phyloP scores from a whole-genome alignment of 2,888 invertebrate genomes.

The Toxonevra muliebris region DNA sequence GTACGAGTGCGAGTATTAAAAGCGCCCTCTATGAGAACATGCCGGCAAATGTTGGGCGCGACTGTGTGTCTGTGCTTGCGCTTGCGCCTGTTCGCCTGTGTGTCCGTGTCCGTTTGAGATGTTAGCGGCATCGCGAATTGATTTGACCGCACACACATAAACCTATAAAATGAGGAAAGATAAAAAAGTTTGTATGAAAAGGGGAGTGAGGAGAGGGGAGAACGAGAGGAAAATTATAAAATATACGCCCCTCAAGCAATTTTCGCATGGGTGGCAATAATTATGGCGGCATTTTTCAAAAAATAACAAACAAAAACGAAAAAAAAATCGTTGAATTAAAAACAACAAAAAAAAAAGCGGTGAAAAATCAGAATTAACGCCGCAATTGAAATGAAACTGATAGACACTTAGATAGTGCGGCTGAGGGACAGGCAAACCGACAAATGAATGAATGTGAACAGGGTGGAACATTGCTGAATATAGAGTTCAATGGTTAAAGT shows the following conservation, averaged over 20 bases:
- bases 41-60: conserved; percentile 3
- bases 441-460: too few relatives aligned
- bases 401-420: too few relatives aligned
- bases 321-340: not conserved
- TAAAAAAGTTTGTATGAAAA: conserved; percentile 2
- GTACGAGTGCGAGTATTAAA: not conserved
- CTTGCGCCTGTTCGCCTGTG: not conserved
- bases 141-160: conserved; percentile 36
- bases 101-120: not conserved
- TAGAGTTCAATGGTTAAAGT: too few relatives aligned
- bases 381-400: too few relatives aligned
- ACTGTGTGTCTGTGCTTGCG: not conserved
- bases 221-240: conserved; percentile 2
- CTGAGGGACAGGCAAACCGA: too few relatives aligned
- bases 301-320: not conserved
- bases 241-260: conserved; percentile 11
- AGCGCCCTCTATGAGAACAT: not conserved
- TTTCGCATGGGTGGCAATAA: conserved; percentile 29
- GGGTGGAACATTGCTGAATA: too few relatives aligned
- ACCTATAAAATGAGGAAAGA: not conserved
- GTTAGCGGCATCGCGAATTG: conserved; percentile 36
- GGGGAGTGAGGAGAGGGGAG: not conserved
- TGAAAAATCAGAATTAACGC: too few relatives aligned
- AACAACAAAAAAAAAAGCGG: not conserved
- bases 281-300: conserved; percentile 2